A percentile compares a stretch with the other conserved stretches of the same genome.
These are phyloP conservation scores for Penaeus monodon DNA, from an alignment of 2,888 invertebrate species.

Conservation along the genomic window DNA sequence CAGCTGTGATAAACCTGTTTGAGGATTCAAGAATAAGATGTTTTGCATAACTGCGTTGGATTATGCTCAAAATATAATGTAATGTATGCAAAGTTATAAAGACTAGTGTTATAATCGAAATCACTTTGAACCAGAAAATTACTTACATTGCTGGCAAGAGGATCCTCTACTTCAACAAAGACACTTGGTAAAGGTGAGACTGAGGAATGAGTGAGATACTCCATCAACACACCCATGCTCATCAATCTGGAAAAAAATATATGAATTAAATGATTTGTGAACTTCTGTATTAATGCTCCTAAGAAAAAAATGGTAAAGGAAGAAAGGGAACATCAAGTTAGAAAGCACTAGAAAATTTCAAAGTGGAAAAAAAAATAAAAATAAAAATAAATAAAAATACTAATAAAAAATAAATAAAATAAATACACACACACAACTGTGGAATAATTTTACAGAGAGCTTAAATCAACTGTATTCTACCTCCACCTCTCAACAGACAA, in stretches of 20 bases:
- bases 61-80: too few species aligned
- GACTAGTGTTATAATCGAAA: neutral
- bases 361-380: too few species aligned
- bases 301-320: too few species aligned
- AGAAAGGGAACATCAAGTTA: too few species aligned
- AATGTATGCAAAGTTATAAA: neutral
- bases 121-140: neutral
- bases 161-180: conserved; percentile 86
- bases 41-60: neutral
- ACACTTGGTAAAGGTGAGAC: conserved; percentile 86
- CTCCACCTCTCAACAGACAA: neutral
- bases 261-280: neutral
- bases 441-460: too few species aligned
- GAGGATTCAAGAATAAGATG: neutral
- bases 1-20: conserved; percentile 48
- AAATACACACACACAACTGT: too few species aligned
- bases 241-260: conserved; percentile 39
- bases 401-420: too few species aligned
- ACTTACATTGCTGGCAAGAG: conserved; percentile 81
- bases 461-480: too few species aligned
- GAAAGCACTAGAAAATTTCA: too few species aligned
- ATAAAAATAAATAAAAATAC: too few species aligned
- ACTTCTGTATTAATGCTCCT: neutral
- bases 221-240: conserved; percentile 75
- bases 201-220: conserved; percentile 88